Evolutionary conservation across 2,797 vertebrate genomes (phyloP).

Genomic region (Mycteria americana): DNA sequence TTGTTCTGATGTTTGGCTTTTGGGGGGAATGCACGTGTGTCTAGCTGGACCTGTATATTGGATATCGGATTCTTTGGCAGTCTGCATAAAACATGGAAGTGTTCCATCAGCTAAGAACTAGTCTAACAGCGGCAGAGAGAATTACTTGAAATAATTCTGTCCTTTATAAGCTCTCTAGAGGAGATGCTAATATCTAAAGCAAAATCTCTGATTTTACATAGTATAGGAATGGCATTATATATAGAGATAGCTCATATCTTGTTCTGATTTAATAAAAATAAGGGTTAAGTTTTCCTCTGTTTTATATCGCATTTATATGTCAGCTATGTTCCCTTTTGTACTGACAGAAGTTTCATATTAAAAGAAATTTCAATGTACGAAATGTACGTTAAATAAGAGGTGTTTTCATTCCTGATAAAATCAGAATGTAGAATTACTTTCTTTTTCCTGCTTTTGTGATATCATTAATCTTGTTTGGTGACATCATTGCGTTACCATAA

Average conservation of each 20-base stretch:
- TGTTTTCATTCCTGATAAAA: not conserved
- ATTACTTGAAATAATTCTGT: not conserved
- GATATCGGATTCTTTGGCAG: not conserved
- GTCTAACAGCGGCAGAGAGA: not conserved
- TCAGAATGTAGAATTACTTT: not conserved
- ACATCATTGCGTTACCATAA: not conserved
- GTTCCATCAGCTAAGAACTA: not conserved
- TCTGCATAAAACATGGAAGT: not conserved
- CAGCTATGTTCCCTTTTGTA: not conserved
- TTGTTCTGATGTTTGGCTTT: not conserved
- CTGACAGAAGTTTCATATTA: not conserved
- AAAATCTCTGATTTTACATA: not conserved
- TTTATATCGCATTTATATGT: not conserved
- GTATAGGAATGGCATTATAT: not conserved
- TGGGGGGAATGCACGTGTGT: not conserved
- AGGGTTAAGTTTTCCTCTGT: not conserved
- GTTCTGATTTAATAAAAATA: not conserved
- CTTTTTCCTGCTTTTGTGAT: not conserved
- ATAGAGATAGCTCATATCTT: not conserved
- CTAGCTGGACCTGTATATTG: not conserved
- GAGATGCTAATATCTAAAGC: not conserved
- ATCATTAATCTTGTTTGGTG: not conserved
- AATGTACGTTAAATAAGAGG: not conserved
- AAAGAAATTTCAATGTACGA: not conserved
- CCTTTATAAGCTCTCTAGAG: not conserved